Percentiles rank a stretch among this genome's conserved stretches.
Evolutionary conservation across 1,140 invertebrate genomes (phyloP).

Genomic region (Idris sp.): DNA sequence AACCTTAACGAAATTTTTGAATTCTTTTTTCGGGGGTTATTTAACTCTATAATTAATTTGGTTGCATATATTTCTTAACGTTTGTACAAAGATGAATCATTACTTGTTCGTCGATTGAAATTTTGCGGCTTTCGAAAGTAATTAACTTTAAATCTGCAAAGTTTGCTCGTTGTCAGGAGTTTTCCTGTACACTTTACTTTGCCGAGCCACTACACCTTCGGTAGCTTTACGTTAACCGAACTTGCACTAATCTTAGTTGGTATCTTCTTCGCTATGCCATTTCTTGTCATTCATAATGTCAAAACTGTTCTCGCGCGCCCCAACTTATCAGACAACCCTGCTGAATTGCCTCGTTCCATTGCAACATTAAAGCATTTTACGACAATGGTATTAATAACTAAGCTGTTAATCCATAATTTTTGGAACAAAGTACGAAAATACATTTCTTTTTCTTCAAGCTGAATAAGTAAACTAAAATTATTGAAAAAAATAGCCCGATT

Average conservation of each 20-base stretch:
- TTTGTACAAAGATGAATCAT: conserved; percentile 64
- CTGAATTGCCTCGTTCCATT: conserved; percentile 17
- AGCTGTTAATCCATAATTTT: too few relatives aligned
- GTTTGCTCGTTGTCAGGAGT: conserved; percentile 65
- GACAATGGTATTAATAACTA: too few relatives aligned
- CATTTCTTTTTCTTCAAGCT: too few relatives aligned
- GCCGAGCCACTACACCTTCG: conserved; percentile 27
- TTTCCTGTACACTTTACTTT: conserved; percentile 59
- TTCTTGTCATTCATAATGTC: conserved; percentile 49
- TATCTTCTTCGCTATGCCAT: conserved; percentile 32
- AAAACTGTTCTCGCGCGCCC: conserved; percentile 24
- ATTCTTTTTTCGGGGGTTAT: too few relatives aligned
- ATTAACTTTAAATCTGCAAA: conserved; percentile 75
- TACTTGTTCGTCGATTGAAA: conserved; percentile 73
- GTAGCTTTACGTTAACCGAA: conserved; percentile 47
- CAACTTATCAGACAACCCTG: conserved; percentile 24
- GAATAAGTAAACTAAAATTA: too few relatives aligned
- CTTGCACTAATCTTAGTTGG: conserved; percentile 43
- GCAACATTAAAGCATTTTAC: too few relatives aligned
- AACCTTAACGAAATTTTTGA: too few relatives aligned
- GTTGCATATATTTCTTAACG: conserved; percentile 38
- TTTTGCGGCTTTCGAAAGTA: conserved; percentile 72
- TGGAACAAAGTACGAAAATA: too few relatives aligned
- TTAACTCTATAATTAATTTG: conserved; percentile 42
- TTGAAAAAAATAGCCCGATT: too few relatives aligned